Evolutionary conservation across 2,888 invertebrate genomes (phyloP).

Genomic region (Oxytorus armatus): DNA sequence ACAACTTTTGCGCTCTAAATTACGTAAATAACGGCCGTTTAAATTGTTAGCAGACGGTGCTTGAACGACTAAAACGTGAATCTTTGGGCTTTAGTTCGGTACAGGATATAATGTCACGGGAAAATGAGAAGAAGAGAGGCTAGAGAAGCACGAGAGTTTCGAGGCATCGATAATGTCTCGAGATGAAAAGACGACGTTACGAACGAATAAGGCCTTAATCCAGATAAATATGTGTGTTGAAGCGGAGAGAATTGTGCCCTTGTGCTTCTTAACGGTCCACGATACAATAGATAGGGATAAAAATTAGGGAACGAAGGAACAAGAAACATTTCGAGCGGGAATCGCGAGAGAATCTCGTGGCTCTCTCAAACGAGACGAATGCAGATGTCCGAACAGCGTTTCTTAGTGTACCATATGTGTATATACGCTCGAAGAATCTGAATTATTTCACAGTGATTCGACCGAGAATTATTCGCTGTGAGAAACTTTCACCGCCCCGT

Average conservation of each 20-base stretch:
- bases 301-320: conserved; percentile 32
- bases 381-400: neutral
- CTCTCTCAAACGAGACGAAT: conserved; percentile 20
- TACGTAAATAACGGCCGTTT: no score
- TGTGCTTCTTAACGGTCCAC: neutral
- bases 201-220: neutral
- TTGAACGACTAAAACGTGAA: no score
- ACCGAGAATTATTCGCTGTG: conserved; percentile 30
- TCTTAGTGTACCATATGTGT: neutral
- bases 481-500: conserved; percentile 42
- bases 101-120: no score
- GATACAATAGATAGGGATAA: conserved; percentile 16
- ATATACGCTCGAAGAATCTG: conserved; percentile 30
- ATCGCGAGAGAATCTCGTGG: conserved; percentile 14
- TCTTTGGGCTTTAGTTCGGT: no score
- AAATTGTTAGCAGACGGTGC: no score
- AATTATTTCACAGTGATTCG: conserved; percentile 51
- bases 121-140: neutral
- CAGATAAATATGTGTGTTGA: neutral
- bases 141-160: neutral
- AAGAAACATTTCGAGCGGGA: conserved; percentile 24
- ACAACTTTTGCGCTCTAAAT: no score
- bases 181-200: conserved; percentile 2
- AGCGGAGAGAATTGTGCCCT: neutral
- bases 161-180: conserved; percentile 14